Conservation (phyloP, 2,113 vertebrate genomes). For the Protobothrops mucrosquamatus region DNA sequence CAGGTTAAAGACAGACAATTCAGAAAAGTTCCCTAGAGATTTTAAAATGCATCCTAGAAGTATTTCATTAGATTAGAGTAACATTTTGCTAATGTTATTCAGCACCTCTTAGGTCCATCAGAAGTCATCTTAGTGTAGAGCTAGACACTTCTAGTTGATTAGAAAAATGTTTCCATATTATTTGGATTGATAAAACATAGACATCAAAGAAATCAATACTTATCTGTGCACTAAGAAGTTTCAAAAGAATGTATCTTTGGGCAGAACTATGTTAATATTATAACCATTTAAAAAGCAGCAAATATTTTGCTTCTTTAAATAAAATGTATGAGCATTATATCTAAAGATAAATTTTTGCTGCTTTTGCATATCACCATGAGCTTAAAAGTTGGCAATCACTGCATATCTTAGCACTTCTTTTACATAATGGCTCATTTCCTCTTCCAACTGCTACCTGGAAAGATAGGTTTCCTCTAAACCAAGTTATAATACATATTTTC, state of each 20-base stretch:
- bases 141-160: background rate
- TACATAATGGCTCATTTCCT: background rate
- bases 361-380: background rate
- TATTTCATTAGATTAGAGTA: background rate
- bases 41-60: background rate
- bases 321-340: background rate
- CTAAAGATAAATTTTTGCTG: constrained; percentile 10
- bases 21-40: background rate
- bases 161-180: background rate
- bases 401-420: constrained; percentile 18
- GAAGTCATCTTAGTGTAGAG: background rate
- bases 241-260: background rate
- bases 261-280: constrained; percentile 10
- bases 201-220: background rate
- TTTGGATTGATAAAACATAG: background rate
- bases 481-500: constrained; percentile 1
- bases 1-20: background rate
- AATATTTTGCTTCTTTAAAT: constrained; percentile 50
- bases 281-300: constrained; percentile 44
- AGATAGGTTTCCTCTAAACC: constrained; percentile 21
- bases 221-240: background rate
- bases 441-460: background rate
- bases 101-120: background rate
- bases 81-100: background rate
- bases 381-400: background rate